These are phyloP conservation scores for Batillaria attramentaria DNA, from an alignment of 1,140 invertebrate species.

Conservation along the genomic window DNA sequence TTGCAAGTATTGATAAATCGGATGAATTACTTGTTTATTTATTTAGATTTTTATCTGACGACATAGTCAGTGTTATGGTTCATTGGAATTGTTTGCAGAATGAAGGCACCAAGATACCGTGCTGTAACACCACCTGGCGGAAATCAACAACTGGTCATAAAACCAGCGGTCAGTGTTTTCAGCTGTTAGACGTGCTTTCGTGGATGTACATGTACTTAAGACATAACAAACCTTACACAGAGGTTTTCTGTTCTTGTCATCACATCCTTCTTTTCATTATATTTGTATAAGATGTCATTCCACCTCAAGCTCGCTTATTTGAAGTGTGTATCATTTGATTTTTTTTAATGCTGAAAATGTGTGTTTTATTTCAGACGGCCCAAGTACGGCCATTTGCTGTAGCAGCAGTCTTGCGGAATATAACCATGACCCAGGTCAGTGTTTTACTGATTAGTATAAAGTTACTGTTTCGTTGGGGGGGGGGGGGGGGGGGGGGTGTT, in stretches of 20 bases:
- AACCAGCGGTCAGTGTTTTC: constrained; percentile 45
- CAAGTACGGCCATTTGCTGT: constrained; percentile 91
- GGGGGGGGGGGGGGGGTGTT: no score
- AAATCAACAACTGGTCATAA: constrained; percentile 42
- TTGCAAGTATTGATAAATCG: background rate
- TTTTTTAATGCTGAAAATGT: constrained; percentile 72
- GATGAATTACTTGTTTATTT: background rate
- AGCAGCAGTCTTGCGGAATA: constrained; percentile 89
- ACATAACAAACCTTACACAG: no score
- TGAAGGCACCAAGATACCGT: constrained; percentile 48
- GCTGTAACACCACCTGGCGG: constrained; percentile 36
- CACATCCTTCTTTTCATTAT: background rate
- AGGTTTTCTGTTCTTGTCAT: no score
- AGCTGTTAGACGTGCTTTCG: no score
- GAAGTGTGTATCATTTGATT: background rate
- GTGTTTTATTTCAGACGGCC: constrained; percentile 74
- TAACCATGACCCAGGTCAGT: constrained; percentile 83
- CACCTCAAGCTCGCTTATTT: constrained; percentile 16
- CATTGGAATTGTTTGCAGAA: constrained; percentile 35
- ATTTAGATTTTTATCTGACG: background rate
- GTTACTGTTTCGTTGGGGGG: background rate
- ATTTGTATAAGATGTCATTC: constrained; percentile 21
- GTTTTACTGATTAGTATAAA: background rate
- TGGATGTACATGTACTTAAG: no score
- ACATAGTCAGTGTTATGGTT: constrained; percentile 1